Evolutionary conservation across 2,797 vertebrate genomes (phyloP).

Genomic region (Linurgus olivaceus): DNA sequence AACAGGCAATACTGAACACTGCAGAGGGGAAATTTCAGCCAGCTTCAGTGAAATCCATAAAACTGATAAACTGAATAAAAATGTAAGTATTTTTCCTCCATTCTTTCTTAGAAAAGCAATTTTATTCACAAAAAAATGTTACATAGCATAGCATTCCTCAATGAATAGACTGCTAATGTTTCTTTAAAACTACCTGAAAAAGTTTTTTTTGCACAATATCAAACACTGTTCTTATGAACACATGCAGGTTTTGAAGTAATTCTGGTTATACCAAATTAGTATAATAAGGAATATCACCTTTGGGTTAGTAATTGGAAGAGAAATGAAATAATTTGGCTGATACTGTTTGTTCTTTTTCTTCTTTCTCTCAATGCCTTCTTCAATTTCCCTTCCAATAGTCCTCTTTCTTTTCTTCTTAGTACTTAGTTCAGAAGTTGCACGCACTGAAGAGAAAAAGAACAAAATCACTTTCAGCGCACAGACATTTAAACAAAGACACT

Average conservation of each 20-base stretch:
- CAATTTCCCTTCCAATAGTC: slow-evolving; percentile 68
- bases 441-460: slow-evolving; percentile 53
- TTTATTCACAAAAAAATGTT: background rate
- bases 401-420: slow-evolving; percentile 82
- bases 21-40: background rate
- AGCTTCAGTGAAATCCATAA: background rate
- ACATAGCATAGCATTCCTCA: background rate
- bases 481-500: background rate
- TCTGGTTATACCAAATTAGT: background rate
- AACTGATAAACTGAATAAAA: background rate
- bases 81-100: background rate
- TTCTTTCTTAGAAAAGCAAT: background rate
- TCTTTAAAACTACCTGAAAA: background rate
- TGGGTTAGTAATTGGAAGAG: slow-evolving; percentile 89
- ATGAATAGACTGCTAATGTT: background rate
- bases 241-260: background rate
- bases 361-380: slow-evolving; percentile 75
- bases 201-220: background rate
- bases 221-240: background rate
- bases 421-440: slow-evolving; percentile 49
- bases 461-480: background rate
- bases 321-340: slow-evolving; percentile 93
- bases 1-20: background rate
- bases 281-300: slow-evolving; percentile 75
- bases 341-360: slow-evolving; percentile 78